Conservation (phyloP, 2,888 invertebrate genomes). For the Holacanthella duospinosa region DNA sequence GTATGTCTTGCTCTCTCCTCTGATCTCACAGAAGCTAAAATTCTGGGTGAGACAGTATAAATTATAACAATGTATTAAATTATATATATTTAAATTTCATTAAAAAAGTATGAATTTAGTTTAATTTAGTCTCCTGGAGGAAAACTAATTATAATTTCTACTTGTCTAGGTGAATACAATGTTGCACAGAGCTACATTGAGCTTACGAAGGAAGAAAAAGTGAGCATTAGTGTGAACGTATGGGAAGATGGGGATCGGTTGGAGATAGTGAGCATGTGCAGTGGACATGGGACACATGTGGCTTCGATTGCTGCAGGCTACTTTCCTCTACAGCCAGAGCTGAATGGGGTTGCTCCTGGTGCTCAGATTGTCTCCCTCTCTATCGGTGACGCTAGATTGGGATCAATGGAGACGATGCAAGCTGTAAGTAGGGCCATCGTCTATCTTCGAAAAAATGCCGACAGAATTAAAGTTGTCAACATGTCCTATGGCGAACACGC, state of each 20-base stretch:
- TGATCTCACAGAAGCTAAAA: slow-evolving; percentile 61
- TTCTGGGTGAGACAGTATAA: slow-evolving; percentile 45
- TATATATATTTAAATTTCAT: neutral
- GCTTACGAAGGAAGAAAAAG: slow-evolving; percentile 51
- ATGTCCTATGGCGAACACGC: slow-evolving; percentile 94
- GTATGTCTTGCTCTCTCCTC: slow-evolving; percentile 57
- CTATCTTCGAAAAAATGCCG: slow-evolving; percentile 55
- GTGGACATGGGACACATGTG: slow-evolving; percentile 95
- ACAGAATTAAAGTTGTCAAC: slow-evolving; percentile 73
- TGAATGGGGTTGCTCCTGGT: slow-evolving; percentile 92
- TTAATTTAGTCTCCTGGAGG: no score
- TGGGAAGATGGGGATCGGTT: slow-evolving; percentile 79
- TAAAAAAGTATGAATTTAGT: no score
- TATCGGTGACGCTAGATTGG: slow-evolving; percentile 49
- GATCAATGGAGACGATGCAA: slow-evolving; percentile 76
- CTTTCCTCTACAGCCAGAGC: slow-evolving; percentile 73
- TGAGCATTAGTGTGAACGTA: slow-evolving; percentile 84
- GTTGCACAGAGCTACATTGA: slow-evolving; percentile 27
- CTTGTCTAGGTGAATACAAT: slow-evolving; percentile 45
- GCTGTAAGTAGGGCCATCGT: slow-evolving; percentile 84
- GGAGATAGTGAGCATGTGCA: slow-evolving; percentile 88
- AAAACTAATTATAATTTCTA: neutral
- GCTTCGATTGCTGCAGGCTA: slow-evolving; percentile 68
- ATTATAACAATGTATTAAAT: neutral
- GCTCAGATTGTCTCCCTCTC: slow-evolving; percentile 86